A percentile compares a stretch with the other conserved stretches of the same genome.
These are phyloP conservation scores for Solenopsis invicta DNA, from an alignment of 1,140 invertebrate genomes.

Conservation along the genomic window DNA sequence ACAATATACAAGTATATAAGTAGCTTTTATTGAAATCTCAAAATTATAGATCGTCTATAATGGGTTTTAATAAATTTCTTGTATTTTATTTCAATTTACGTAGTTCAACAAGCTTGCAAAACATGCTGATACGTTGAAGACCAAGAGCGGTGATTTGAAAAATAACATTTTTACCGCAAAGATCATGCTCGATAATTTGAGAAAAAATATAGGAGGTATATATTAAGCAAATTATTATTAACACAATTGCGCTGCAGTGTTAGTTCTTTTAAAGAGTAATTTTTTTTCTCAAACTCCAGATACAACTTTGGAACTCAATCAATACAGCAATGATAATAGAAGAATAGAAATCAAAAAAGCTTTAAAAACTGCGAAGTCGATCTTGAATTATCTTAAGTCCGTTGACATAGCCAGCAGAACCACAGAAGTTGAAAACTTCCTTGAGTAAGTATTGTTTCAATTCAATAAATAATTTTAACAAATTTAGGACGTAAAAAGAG, in stretches of 20 bases:
- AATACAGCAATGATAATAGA: constrained; percentile 88
- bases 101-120: constrained; percentile 74
- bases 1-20: too few relatives aligned
- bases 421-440: constrained; percentile 85
- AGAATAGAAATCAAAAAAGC: constrained; percentile 88
- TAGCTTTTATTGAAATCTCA: not conserved
- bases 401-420: constrained; percentile 84
- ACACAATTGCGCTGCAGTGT: not conserved
- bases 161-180: constrained; percentile 83
- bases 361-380: constrained; percentile 87
- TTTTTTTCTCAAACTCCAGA: constrained; percentile 65
- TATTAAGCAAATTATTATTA: constrained; percentile 12
- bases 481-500: not conserved
- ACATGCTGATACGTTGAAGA: constrained; percentile 77
- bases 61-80: not conserved
- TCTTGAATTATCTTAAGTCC: constrained; percentile 88
- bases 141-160: constrained; percentile 81
- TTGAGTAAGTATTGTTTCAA: constrained; percentile 78
- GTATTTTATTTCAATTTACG: constrained; percentile 12
- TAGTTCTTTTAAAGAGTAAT: not conserved
- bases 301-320: constrained; percentile 85
- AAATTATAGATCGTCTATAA: not conserved
- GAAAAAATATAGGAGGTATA: constrained; percentile 78
- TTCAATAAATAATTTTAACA: constrained; percentile 17
- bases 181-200: constrained; percentile 81